These are phyloP conservation scores for Euura saliciscinereae DNA, from an alignment of 1,140 invertebrate species.

Conservation along the genomic window DNA sequence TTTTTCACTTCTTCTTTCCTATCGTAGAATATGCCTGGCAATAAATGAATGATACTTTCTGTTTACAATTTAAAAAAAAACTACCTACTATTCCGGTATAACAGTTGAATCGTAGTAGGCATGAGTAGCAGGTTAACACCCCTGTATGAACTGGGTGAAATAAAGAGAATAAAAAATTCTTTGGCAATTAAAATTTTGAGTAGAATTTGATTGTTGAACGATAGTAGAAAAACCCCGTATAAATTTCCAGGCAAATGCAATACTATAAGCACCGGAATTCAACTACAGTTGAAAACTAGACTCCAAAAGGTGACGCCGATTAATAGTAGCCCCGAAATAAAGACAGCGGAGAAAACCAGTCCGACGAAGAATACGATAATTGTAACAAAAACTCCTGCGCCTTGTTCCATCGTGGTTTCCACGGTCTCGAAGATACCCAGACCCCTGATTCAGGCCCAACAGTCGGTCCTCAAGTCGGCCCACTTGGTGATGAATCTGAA, in stretches of 20 bases:
- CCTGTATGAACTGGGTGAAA: no score
- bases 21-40: no score
- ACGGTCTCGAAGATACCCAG: slow-evolving; percentile 9
- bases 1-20: no score
- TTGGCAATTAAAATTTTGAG: no score
- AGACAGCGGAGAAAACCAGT: neutral
- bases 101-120: no score
- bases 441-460: neutral
- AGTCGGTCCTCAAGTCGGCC: slow-evolving; percentile 16
- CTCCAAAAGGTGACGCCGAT: neutral
- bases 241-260: slow-evolving; percentile 16
- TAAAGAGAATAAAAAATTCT: no score
- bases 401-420: neutral
- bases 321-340: neutral
- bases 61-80: no score
- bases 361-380: neutral
- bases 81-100: no score
- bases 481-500: slow-evolving; percentile 21
- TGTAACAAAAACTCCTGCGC: neutral
- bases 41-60: no score
- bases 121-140: no score
- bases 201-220: neutral
- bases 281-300: slow-evolving; percentile 9
- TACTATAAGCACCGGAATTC: slow-evolving; percentile 15
- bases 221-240: slow-evolving; percentile 9